A percentile compares a stretch with the other conserved stretches of the same genome.
Evolutionary conservation across 2,888 invertebrate genomes (phyloP).

Genomic region (Tineola bisselliella): DNA sequence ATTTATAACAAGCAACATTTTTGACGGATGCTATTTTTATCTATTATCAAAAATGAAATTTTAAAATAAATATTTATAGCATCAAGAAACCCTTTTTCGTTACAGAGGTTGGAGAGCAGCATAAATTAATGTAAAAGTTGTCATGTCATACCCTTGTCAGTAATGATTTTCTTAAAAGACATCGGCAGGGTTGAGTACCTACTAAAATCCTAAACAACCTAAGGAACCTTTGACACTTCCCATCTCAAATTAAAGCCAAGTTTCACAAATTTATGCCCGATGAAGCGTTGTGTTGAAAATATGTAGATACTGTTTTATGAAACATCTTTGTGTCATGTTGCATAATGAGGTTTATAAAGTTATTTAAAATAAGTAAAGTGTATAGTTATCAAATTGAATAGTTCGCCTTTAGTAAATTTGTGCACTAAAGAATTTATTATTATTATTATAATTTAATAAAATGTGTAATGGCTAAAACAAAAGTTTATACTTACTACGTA

Average conservation of each 20-base stretch:
- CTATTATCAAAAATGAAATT: too few species aligned
- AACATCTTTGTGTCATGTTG: not conserved
- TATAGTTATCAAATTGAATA: too few species aligned
- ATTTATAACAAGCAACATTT: too few species aligned
- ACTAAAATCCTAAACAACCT: not conserved
- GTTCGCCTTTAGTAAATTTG: too few species aligned
- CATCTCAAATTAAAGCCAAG: not conserved
- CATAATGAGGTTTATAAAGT: not conserved
- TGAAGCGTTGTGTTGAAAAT: not conserved
- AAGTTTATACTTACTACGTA: too few species aligned
- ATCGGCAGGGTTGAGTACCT: not conserved
- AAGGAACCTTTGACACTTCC: not conserved
- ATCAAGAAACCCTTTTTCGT: not conserved
- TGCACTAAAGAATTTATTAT: too few species aligned
- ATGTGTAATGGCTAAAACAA: too few species aligned
- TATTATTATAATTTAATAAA: too few species aligned
- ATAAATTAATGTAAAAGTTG: not conserved
- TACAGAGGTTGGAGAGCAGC: not conserved
- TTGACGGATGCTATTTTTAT: too few species aligned
- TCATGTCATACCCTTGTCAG: slow-evolving; percentile 2
- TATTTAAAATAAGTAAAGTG: too few species aligned
- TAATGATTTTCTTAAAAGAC: not conserved
- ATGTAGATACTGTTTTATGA: not conserved
- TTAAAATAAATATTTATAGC: too few species aligned
- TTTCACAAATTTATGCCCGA: not conserved